phyloP scores from a whole-genome alignment of 2,113 vertebrate genomes.

The Xenopus laevis region DNA sequence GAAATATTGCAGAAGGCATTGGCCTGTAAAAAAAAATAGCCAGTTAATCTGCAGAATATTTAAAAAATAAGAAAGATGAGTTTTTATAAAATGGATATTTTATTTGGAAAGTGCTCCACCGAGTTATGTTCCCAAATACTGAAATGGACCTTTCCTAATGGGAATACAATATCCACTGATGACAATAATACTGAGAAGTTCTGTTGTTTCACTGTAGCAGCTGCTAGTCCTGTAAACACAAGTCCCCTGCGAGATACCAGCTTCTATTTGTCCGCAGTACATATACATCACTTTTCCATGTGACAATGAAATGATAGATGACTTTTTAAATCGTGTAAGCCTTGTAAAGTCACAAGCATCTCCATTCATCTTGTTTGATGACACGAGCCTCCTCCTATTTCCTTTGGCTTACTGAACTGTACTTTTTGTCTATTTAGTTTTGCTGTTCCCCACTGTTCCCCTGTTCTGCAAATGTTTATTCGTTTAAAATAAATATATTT shows the following conservation, averaged over 20 bases:
- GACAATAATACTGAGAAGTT: not conserved
- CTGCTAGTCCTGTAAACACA: slow-evolving; percentile 27
- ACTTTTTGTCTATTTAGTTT: too few species aligned
- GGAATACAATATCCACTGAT: not conserved
- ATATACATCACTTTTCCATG: slow-evolving; percentile 9
- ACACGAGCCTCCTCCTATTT: slow-evolving; percentile 16
- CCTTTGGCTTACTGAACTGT: not conserved
- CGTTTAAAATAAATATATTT: too few species aligned
- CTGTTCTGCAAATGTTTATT: too few species aligned
- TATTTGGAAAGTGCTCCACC: too few species aligned
- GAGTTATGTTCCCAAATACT: too few species aligned
- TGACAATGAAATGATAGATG: slow-evolving; percentile 38
- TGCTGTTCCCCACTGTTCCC: too few species aligned
- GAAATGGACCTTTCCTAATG: not conserved
- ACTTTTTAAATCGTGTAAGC: slow-evolving; percentile 11
- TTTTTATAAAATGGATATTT: too few species aligned
- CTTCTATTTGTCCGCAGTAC: slow-evolving; percentile 32
- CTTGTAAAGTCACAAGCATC: slow-evolving; percentile 14
- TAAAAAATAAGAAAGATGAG: too few species aligned
- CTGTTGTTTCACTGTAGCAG: slow-evolving; percentile 10
- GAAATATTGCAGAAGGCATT: too few species aligned
- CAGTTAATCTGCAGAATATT: too few species aligned
- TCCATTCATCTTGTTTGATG: slow-evolving; percentile 20
- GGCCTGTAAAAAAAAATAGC: too few species aligned
- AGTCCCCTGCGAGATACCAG: slow-evolving; percentile 16